These are phyloP conservation scores for Terrapene triunguis DNA, from an alignment of 2,113 vertebrate species.

Conservation along the genomic window DNA sequence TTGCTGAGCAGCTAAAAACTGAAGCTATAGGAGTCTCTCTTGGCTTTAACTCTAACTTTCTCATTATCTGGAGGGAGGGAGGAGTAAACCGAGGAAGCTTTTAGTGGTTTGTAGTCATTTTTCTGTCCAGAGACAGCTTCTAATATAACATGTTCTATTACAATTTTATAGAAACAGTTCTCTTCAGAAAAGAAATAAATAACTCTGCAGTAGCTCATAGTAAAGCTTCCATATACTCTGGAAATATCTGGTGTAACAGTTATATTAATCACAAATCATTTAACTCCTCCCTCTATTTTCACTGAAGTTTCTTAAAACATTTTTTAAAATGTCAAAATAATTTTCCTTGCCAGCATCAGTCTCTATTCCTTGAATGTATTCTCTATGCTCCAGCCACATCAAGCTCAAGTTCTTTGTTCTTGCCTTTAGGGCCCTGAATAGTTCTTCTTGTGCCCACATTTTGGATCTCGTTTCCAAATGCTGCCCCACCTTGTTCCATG, in stretches of 20 bases:
- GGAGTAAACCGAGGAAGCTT: conserved; percentile 27
- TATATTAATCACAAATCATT: conserved; percentile 54
- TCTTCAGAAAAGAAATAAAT: conserved; percentile 56
- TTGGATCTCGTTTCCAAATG: neutral
- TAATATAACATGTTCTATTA: conserved; percentile 33
- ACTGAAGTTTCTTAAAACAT: neutral
- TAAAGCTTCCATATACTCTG: conserved; percentile 42
- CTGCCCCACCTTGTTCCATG: neutral
- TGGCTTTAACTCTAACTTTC: conserved; percentile 49
- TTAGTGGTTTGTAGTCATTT: conserved; percentile 52
- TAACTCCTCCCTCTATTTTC: conserved; percentile 30
- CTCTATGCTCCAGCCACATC: neutral
- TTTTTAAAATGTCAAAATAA: neutral
- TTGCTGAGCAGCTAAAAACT: conserved; percentile 32
- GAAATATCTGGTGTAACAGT: conserved; percentile 57
- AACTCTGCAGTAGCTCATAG: conserved; percentile 28
- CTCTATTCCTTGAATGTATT: neutral
- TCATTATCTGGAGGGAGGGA: conserved; percentile 3
- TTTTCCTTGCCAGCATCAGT: conserved; percentile 30
- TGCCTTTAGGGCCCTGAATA: neutral
- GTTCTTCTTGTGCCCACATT: neutral
- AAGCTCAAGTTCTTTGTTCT: neutral
- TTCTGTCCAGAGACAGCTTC: conserved; percentile 30
- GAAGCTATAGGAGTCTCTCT: conserved; percentile 35
- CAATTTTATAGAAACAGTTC: conserved; percentile 37